phyloP scores from a whole-genome alignment of 1,140 invertebrate genomes.

The Helicoverpa armigera region DNA sequence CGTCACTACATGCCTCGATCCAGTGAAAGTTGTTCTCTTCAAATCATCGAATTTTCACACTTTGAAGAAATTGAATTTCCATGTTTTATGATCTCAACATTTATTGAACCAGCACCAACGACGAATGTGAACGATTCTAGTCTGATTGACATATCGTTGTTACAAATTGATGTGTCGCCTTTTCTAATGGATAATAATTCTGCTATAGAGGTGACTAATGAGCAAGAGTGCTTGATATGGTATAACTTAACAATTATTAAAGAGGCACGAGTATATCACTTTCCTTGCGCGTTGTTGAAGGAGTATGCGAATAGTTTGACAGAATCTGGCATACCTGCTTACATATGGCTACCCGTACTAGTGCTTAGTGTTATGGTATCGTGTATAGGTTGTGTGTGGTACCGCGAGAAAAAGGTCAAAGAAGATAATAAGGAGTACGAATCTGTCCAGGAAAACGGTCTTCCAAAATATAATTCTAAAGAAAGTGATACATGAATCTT shows the following conservation, averaged over 20 bases:
- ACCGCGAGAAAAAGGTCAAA: too few species aligned
- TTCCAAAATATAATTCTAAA: too few species aligned
- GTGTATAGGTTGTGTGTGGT: constrained; percentile 36
- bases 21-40: constrained; percentile 76
- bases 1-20: constrained; percentile 62
- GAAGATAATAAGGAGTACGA: too few species aligned
- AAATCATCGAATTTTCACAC: constrained; percentile 68
- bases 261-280: constrained; percentile 57
- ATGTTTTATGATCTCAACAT: constrained; percentile 77
- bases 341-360: constrained; percentile 77
- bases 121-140: constrained; percentile 50
- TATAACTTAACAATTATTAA: constrained; percentile 70
- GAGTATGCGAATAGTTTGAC: constrained; percentile 79
- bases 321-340: constrained; percentile 75
- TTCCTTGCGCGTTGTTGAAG: constrained; percentile 75
- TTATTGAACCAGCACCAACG: constrained; percentile 57
- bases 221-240: constrained; percentile 77
- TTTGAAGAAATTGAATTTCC: constrained; percentile 74
- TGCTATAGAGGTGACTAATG: constrained; percentile 65
- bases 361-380: constrained; percentile 64
- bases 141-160: constrained; percentile 69
- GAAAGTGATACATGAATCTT: too few species aligned
- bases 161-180: constrained; percentile 71
- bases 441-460: too few species aligned
- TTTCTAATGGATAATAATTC: constrained; percentile 63